Percentiles rank a stretch among this genome's conserved stretches.
Evolutionary conservation across 2,113 vertebrate genomes (phyloP).

Genomic region (Protobothrops mucrosquamatus): DNA sequence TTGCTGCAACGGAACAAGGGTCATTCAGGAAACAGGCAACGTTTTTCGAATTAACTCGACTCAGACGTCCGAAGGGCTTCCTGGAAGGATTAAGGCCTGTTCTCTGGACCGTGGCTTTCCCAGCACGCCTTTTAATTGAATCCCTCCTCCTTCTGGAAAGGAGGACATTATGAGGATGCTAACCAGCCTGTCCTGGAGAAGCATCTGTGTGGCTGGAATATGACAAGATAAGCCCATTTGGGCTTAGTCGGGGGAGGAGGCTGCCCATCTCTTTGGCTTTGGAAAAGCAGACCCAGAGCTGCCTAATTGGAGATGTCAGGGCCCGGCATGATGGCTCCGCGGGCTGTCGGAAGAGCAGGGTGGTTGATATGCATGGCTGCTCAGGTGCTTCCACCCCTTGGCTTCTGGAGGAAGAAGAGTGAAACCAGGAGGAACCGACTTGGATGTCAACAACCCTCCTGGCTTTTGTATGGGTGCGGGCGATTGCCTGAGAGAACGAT

Average conservation of each 20-base stretch:
- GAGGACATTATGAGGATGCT: neutral
- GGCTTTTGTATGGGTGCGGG: no score
- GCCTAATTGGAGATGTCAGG: neutral
- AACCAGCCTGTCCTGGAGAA: neutral
- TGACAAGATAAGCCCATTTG: conserved; percentile 13
- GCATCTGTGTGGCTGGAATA: neutral
- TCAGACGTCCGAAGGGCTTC: neutral
- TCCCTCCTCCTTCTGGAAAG: neutral
- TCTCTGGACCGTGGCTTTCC: neutral
- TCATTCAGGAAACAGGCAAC: neutral
- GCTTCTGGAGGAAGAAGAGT: neutral
- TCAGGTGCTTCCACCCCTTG: neutral
- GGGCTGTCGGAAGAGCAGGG: neutral
- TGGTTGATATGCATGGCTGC: neutral
- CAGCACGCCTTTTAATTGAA: neutral
- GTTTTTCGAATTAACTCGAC: neutral
- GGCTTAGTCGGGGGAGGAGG: neutral
- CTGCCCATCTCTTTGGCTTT: neutral
- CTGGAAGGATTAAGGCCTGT: neutral
- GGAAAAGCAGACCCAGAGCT: neutral
- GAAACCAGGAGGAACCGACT: neutral
- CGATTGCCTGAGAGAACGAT: neutral
- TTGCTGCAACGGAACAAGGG: neutral
- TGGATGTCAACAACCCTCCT: neutral
- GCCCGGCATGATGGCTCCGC: neutral